A percentile compares a stretch with the other conserved stretches of the same genome.
Conservation (phyloP, 2,888 invertebrate genomes). For the Diachrysia chrysitis region DNA sequence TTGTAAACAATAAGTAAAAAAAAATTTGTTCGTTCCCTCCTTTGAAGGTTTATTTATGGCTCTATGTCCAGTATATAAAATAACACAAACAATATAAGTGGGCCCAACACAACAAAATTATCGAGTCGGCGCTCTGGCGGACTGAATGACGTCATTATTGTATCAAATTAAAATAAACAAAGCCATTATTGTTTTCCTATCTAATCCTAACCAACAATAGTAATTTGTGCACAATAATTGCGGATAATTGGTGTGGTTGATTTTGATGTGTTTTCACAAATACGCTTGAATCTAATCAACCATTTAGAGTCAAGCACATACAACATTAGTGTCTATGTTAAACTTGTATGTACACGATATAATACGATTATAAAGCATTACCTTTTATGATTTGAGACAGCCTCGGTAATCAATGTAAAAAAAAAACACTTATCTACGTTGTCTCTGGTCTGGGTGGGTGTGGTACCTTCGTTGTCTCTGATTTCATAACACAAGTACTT, state of each 20-base stretch:
- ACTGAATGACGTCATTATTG: constrained; percentile 22
- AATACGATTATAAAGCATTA: no score
- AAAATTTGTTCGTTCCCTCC: neutral
- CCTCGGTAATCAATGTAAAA: no score
- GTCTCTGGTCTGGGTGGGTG: no score
- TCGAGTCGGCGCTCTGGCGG: constrained; percentile 9
- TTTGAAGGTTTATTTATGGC: constrained; percentile 22
- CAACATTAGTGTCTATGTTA: no score
- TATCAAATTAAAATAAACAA: constrained; percentile 17
- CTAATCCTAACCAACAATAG: neutral
- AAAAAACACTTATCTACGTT: no score
- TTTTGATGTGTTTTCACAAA: neutral
- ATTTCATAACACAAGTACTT: no score
- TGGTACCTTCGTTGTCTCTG: no score
- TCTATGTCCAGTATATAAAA: constrained; percentile 33
- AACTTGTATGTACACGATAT: no score
- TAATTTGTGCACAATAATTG: neutral
- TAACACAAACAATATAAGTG: constrained; percentile 55
- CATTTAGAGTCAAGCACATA: no score
- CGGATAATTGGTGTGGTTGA: neutral
- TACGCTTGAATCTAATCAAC: no score
- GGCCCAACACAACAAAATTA: constrained; percentile 33
- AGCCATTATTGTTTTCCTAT: neutral
- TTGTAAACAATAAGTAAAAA: no score
- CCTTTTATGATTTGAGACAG: no score